Conservation (phyloP, 2,113 vertebrate genomes). For the Nannobrachium achirus region DNA sequence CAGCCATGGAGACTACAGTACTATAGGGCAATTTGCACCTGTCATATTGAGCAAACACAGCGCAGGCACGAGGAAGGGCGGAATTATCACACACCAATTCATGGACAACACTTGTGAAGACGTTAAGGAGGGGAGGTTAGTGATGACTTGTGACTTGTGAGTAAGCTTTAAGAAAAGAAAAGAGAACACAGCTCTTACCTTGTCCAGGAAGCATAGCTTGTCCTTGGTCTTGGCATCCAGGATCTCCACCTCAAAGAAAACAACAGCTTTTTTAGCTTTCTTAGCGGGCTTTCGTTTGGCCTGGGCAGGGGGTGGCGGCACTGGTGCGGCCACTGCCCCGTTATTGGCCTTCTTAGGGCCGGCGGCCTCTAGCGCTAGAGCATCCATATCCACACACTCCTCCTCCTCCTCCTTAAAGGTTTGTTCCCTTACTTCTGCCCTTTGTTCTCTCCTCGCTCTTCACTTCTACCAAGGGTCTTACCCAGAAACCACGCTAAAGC, state of each 20-base stretch:
- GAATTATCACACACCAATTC: background rate
- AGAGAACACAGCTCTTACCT: constrained; percentile 78
- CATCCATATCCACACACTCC: constrained; percentile 76
- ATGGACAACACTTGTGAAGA: background rate
- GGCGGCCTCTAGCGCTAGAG: constrained; percentile 80
- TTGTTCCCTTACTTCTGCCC: constrained; percentile 31
- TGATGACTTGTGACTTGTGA: background rate
- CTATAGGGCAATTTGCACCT: background rate
- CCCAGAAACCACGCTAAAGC: constrained; percentile 31
- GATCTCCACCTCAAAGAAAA: constrained; percentile 99
- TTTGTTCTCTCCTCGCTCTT: constrained; percentile 26
- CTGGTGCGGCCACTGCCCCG: constrained; percentile 3
- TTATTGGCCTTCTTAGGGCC: constrained; percentile 64
- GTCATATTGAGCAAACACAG: constrained; percentile 13
- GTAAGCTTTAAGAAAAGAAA: background rate
- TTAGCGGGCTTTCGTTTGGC: constrained; percentile 80
- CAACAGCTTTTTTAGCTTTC: constrained; percentile 89
- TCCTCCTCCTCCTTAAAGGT: constrained; percentile 40
- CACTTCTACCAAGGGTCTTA: constrained; percentile 32
- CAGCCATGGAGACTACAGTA: background rate
- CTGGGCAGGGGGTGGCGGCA: background rate
- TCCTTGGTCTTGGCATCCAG: constrained; percentile 92
- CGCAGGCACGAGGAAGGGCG: background rate
- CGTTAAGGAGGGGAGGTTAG: background rate
- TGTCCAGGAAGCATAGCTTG: constrained; percentile 97